A percentile compares a stretch with the other conserved stretches of the same genome.
Evolutionary conservation across 2,888 invertebrate species (phyloP).

Genomic region (Fabriciana adippe): DNA sequence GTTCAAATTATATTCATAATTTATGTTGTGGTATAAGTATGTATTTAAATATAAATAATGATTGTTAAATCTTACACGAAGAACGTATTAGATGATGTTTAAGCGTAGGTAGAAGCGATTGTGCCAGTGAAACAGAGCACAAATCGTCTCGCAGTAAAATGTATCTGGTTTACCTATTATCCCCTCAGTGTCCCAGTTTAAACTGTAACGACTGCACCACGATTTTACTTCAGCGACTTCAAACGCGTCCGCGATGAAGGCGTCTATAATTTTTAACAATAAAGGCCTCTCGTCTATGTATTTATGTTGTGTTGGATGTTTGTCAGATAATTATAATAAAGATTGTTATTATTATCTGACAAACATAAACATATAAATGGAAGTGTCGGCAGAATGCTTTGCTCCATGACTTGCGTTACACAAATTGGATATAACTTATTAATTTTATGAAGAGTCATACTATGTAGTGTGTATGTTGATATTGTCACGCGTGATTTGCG

Average conservation of each 20-base stretch:
- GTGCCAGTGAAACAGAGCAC: constrained; percentile 66
- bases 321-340: neutral
- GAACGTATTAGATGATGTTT: neutral
- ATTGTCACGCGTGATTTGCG: constrained; percentile 69
- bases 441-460: constrained; percentile 5
- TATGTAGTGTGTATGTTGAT: constrained; percentile 30
- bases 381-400: neutral
- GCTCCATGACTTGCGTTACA: constrained; percentile 1
- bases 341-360: neutral
- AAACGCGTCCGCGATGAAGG: neutral
- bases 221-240: constrained; percentile 32
- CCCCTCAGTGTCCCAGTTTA: constrained; percentile 65
- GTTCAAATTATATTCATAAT: no score
- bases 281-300: no score
- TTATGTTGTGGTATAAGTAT: no score
- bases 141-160: constrained; percentile 52
- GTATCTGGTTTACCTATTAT: constrained; percentile 48
- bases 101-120: constrained; percentile 11
- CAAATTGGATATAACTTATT: constrained; percentile 3
- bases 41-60: no score
- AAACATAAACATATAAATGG: neutral
- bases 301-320: no score
- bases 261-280: neutral
- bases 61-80: no score
- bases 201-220: constrained; percentile 54